Base-by-base conservation (phyloP, 1,140 invertebrate genomes). In the Cepaea nemoralis region DNA sequence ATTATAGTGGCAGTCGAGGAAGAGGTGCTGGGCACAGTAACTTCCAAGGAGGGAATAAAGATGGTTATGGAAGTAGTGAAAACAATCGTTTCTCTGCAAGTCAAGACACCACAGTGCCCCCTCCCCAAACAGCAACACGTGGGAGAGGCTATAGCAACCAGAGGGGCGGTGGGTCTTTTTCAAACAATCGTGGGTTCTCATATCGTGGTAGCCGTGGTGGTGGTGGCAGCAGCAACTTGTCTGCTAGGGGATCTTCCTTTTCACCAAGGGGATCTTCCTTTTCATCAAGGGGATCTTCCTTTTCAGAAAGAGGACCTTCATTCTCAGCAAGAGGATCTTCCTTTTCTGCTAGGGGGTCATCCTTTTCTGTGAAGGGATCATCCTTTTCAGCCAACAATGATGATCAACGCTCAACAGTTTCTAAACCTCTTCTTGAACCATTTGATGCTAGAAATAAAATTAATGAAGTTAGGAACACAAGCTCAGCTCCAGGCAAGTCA, bases 391-490 rank as follows among this genome's bases (percentile, higher is more conserved):
- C 5, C 16, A 63, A 27, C 59, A n/a, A 10, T 63, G 59, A 27
- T 2, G n/a, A 63, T 10, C n/a, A 31, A 27, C 27, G 5, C 27
- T 12, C 8, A 5, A 31, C n/a, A 6, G 16, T 31, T 63, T 6
- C 8, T 27, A 63, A 63, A 16, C n/a, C 59, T 31, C n/a, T 19
- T 12, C 33, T 63, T 31, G 59, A 16, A 10, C 12, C 19, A 27
- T 71, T 71, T 27, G 69, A 71, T 71, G 69, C 69, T 71, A 71
- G 69, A 45, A 45, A 71, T 33, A 71, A 71, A 33, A 71, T 39
- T 71, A 63, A 63, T 63, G 59, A 63, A 63, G 59, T 27, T 63
- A 63, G 59, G 10, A 45, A 14, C 31, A 24, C 69, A 71, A 19
- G 69, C 37, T 19, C 59, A 27, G 19, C 3, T 24, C 37, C 8